Evolutionary conservation across 1,140 invertebrate species (phyloP), one percentile per base, ranked within the genome.

Genomic region (Pseudomyrmex dendroicus): DNA sequence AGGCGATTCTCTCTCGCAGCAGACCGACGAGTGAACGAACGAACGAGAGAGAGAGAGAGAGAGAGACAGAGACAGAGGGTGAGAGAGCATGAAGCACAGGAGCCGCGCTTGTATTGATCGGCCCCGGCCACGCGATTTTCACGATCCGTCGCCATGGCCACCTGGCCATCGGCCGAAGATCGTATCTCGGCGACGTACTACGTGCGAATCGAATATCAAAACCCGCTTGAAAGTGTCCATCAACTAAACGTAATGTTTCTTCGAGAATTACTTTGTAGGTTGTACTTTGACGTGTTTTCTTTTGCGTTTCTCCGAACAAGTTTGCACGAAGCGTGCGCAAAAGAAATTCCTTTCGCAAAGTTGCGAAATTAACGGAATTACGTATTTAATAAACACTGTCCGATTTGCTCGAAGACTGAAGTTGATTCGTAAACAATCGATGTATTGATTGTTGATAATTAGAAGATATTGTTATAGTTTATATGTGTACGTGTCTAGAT

Each of bases 121-220:
- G 77, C 91, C 90, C 86, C 90, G 89, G 93, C 92, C 91, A 91
- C 91, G 92, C 93, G 92, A 94, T 94, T 94, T 94, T 94, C 92
- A 93, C 89, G 93, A 94, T 94, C 90, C 93, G 93, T 94, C 94
- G 93, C 91, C 94, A 94, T 94, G 94, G 93, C 91, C 94, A 94
- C 94, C 94, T 94, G 92, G 93, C 91, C 89, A 91, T 89, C 88
- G 91, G 90, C 90, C 84, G 90, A 91, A 92, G 93, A 93, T 93
- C 91, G 77, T 93, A 93, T 93, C 92, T 93, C 89, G 77, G 5
- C 88, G 67, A 46, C 82, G 76, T 87, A 66, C 35, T 35, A 35
- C 62, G 74, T 67, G 82, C 57, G 73, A 84, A 86, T 89, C 84
- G 77, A 90, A 90, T 83, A 88, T 89, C 86, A 86, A 35, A 35